phyloP scores from a whole-genome alignment of 2,888 invertebrate genomes.

The Amiota communis region DNA sequence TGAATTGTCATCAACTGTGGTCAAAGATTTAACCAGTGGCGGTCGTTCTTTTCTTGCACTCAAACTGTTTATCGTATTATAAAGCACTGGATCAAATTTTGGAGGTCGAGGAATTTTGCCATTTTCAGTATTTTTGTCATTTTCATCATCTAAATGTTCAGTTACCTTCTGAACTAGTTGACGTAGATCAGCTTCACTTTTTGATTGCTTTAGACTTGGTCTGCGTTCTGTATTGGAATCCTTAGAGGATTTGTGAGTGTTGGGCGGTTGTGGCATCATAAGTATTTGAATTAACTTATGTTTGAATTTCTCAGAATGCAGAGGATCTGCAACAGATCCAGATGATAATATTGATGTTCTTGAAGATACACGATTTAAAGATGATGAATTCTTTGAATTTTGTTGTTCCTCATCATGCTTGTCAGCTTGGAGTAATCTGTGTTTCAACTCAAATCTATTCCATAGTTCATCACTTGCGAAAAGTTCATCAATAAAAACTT shows the following conservation, averaged over 20 bases:
- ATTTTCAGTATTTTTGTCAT: conserved; percentile 17
- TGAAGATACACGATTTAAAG: conserved; percentile 41
- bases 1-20: not conserved
- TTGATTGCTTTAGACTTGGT: conserved; percentile 59
- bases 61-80: conserved; percentile 66
- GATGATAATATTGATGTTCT: conserved; percentile 48
- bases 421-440: not conserved
- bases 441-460: conserved; percentile 45
- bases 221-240: not conserved
- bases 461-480: conserved; percentile 56
- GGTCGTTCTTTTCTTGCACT: conserved; percentile 57
- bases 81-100: conserved; percentile 69
- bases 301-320: conserved; percentile 66
- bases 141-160: conserved; percentile 28
- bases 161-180: conserved; percentile 55
- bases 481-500: conserved; percentile 57
- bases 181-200: conserved; percentile 68
- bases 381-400: not conserved
- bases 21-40: conserved; percentile 25
- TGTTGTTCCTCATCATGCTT: not conserved
- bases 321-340: conserved; percentile 53
- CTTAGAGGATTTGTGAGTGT: conserved; percentile 33
- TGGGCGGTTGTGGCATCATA: not conserved
- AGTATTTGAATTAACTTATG: conserved; percentile 60
- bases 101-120: conserved; percentile 65